These are phyloP conservation scores for Ahaetulla prasina DNA, from an alignment of 2,113 vertebrate genomes.

Conservation along the genomic window DNA sequence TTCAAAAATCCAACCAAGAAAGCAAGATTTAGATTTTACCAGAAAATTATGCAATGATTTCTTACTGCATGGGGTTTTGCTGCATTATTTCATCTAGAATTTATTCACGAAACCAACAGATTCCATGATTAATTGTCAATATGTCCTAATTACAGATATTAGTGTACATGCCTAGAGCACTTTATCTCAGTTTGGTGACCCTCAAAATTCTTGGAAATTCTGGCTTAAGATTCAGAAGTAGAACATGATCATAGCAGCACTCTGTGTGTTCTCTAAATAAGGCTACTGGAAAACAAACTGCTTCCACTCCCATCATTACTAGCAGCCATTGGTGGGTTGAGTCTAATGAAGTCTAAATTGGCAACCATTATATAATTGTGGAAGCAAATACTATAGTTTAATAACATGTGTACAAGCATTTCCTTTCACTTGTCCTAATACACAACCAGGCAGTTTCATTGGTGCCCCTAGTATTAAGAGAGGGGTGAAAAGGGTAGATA, in stretches of 20 bases:
- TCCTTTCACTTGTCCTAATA: not conserved
- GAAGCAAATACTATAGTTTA: not conserved
- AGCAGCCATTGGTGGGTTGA: not conserved
- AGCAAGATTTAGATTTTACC: conserved; percentile 45
- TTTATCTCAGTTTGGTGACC: not conserved
- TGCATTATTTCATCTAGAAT: conserved; percentile 18
- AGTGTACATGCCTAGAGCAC: not conserved
- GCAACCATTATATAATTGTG: not conserved
- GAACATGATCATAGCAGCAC: not conserved
- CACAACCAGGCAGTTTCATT: not conserved
- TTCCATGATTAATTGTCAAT: not conserved
- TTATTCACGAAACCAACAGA: not conserved
- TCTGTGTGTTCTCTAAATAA: not conserved
- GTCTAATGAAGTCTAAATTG: not conserved
- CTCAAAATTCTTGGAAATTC: not conserved
- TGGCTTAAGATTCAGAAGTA: not conserved
- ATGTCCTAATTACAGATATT: not conserved
- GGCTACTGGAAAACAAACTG: not conserved
- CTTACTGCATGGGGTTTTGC: conserved; percentile 26
- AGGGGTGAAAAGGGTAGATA: not conserved
- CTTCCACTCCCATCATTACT: not conserved
- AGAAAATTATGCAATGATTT: conserved; percentile 54
- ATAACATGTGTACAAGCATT: not conserved
- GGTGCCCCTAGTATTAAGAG: not conserved
- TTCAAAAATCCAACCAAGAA: conserved; percentile 33